Conservation (phyloP, 2,888 invertebrate genomes). For the Sminthurides aquaticus region DNA sequence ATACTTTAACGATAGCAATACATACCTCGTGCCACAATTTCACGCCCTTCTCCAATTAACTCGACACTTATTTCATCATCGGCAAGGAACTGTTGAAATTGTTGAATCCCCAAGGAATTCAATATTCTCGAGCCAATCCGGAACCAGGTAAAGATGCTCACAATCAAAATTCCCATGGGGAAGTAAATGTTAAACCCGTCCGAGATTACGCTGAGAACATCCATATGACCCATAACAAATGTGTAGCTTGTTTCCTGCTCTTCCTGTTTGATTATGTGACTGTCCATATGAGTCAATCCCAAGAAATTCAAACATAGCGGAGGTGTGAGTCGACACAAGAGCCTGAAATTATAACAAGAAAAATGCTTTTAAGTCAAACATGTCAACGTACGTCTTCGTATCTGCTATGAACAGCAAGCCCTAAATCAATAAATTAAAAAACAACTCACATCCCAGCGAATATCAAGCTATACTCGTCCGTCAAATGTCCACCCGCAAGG, state of each 20-base stretch:
- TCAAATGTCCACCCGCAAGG: conserved; percentile 93
- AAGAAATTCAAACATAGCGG: conserved; percentile 98
- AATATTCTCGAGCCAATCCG: conserved; percentile 84
- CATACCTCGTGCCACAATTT: conserved; percentile 77
- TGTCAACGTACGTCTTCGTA: too few relatives aligned
- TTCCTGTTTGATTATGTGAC: conserved; percentile 73
- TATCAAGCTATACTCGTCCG: conserved; percentile 96
- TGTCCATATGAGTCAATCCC: conserved; percentile 95
- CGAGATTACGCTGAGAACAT: conserved; percentile 90
- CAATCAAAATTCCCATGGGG: conserved; percentile 87
- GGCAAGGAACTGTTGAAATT: conserved; percentile 67
- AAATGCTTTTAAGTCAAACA: neutral
- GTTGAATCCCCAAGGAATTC: conserved; percentile 88
- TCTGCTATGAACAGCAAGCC: too few relatives aligned
- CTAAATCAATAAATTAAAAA: neutral
- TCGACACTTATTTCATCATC: conserved; percentile 90
- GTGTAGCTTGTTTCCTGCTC: conserved; percentile 87
- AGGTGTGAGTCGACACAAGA: conserved; percentile 91
- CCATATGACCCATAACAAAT: conserved; percentile 99
- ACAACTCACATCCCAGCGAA: conserved; percentile 83
- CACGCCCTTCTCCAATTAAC: conserved; percentile 85
- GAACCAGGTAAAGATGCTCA: conserved; percentile 90
- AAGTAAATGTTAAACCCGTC: conserved; percentile 95
- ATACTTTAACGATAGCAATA: neutral
- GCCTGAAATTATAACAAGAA: conserved; percentile 45